Conservation (phyloP, 2,113 vertebrate species). For the Mormyrus lacerda region DNA sequence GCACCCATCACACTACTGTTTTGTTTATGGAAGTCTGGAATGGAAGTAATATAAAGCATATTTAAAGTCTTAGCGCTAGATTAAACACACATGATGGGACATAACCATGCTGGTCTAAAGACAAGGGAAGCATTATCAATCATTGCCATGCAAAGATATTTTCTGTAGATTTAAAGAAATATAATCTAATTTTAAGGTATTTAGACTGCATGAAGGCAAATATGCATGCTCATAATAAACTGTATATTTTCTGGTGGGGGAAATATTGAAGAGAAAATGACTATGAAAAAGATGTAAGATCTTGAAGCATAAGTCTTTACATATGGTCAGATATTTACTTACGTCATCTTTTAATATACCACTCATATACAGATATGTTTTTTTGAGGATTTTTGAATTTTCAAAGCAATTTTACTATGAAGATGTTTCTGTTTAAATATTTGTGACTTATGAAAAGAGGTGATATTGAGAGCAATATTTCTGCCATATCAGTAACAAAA, state of each 20-base stretch:
- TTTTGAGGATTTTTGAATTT: constrained; percentile 1
- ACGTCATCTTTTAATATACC: not conserved
- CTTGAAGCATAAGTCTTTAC: constrained; percentile 6
- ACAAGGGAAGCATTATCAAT: not conserved
- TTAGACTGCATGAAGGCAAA: not conserved
- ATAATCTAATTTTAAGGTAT: not conserved
- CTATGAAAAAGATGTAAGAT: not conserved
- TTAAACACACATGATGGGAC: not conserved
- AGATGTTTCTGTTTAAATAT: not conserved
- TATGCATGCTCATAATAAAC: not conserved
- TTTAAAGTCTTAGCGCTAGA: not conserved
- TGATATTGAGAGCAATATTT: not conserved
- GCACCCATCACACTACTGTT: not conserved
- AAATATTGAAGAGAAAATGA: constrained; percentile 3
- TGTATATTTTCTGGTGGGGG: not conserved
- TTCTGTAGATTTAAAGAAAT: not conserved
- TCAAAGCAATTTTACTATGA: not conserved
- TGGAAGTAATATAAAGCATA: not conserved
- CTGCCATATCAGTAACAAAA: not conserved
- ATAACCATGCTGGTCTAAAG: not conserved
- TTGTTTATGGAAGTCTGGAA: not conserved
- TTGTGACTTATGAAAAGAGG: not conserved
- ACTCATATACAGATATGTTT: not conserved
- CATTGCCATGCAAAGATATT: not conserved
- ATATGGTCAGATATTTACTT: constrained; percentile 9